Base-by-base conservation (phyloP, 2,113 vertebrate genomes). In the Xiphorhynchus elegans region DNA sequence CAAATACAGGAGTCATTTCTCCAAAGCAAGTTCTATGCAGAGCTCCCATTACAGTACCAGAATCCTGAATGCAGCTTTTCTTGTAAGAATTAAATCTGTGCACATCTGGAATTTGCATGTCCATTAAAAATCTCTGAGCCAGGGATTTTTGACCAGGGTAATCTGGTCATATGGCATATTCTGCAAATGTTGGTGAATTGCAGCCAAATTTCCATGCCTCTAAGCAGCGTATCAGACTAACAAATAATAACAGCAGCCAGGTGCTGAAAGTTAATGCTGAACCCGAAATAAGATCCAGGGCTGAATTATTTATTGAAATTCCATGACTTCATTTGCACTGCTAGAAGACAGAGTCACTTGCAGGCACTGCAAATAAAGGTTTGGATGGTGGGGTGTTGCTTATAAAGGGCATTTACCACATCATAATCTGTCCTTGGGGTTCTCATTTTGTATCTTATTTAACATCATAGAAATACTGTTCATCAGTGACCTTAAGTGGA, bases 281-380 rank as follows among this genome's bases (percentile, higher is more conserved):
- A 40, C 87, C 70, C 63, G 98, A 97, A 98, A 98, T 94, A n/a
- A 66, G 96, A 98, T 72, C 94, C 15, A 6, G 42, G 37, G 37
- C 75, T 98, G 96, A 98, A 98, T 98, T 97, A 98, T 98, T 98
- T 95, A 98, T 97, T 97, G 97, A 98, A 98, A 98, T 98, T 98
- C 98, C 98, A 98, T 95, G 14, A 98, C 96, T 96, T 93, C 90
- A 87, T 96, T 88, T 95, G 95, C 87, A 87, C 52, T 81, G 28
- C 84, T 92, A 89, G 90, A 81, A 96, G 84, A 86, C 16, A 31
- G 58, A 73, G 47, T 53, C 89, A 80, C 78, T 72, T 64, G 82
- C 87, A 95, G 74, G 68, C 67, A 50, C 40, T 55, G 58, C 63
- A 82, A 64, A 55, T 37, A 76, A 59, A 62, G 21, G 37, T 79